Evolutionary conservation across 2,113 vertebrate genomes (phyloP), one percentile per base, ranked within the genome.

Genomic region (Oxygymnocypris stewartii): DNA sequence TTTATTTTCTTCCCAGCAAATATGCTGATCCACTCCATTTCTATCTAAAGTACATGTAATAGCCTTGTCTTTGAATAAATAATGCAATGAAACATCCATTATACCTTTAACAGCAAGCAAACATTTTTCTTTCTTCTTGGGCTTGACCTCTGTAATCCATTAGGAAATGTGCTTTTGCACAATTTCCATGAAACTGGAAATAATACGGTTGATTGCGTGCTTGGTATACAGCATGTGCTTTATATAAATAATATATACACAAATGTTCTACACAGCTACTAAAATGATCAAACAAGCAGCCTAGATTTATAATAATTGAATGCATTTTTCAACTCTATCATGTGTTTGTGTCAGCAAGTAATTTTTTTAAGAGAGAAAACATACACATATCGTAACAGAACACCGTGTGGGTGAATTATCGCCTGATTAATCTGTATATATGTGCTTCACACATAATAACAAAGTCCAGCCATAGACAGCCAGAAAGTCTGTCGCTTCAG

Each of bases 11-110:
- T 86, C 84, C 67, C 59, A 25, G 67, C 77, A 85, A 81, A 91
- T 90, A 87, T 90, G 92, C 91, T 90, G 90, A 92, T 90, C 85
- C 23, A 79, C 69, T 86, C 61, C 88, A 86, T 84, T 69, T 79
- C 49, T n/a, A 73, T 69, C 37, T 11, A 77, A 80, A 82, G 51
- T 44, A 47, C 35, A 73, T 84, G 75, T 89, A 86, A 86, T 79
- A 79, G 75, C 80, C 25, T 25, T 84, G 82, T 44, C 23, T 87
- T 71, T 42, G 8, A 79, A 88, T 90, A 85, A 85, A 87, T 67
- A 81, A 57, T 81, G 54, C n/a, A 65, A 86, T 79, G 54, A 81
- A 78, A 77, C 81, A 83, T 47, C 42, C 63, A 71, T 40, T 73
- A 80, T 37, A 69, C 25, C 37, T 69, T 71, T 71, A 83, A 71